phyloP scores from a whole-genome alignment of 2,888 invertebrate species.

The Dynastes maya region DNA sequence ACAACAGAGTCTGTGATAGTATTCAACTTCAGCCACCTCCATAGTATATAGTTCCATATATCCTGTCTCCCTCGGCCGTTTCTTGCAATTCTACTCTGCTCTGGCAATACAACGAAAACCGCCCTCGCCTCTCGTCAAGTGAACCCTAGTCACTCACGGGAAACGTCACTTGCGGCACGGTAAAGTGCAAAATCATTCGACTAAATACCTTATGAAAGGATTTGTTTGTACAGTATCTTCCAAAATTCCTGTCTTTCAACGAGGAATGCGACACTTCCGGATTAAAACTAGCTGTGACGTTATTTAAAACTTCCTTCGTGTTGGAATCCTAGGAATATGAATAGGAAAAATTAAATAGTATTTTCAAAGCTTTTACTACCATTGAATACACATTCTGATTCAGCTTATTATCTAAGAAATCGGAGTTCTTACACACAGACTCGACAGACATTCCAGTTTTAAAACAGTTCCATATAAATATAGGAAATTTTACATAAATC shows the following conservation, averaged over 20 bases:
- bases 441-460: too few relatives aligned
- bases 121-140: conserved; percentile 57
- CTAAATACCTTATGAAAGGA: conserved; percentile 67
- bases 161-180: conserved; percentile 64
- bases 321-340: too few relatives aligned
- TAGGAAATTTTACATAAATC: too few relatives aligned
- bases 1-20: conserved; percentile 64
- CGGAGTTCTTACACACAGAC: too few relatives aligned
- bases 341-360: too few relatives aligned
- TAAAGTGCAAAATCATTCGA: conserved; percentile 65
- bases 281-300: conserved; percentile 50
- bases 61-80: conserved; percentile 39
- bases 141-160: conserved; percentile 65
- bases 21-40: conserved; percentile 61
- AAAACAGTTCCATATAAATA: too few relatives aligned
- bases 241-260: conserved; percentile 50
- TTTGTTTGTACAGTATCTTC: conserved; percentile 62
- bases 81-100: conserved; percentile 26
- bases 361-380: too few relatives aligned
- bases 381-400: too few relatives aligned
- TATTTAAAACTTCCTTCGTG: conserved; percentile 44
- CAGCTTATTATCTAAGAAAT: too few relatives aligned
- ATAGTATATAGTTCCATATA: conserved; percentile 48
- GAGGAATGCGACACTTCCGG: conserved; percentile 46
- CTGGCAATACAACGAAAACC: conserved; percentile 37